These are phyloP conservation scores for Steromphala cineraria DNA, from an alignment of 2,888 invertebrate species.

Conservation along the genomic window DNA sequence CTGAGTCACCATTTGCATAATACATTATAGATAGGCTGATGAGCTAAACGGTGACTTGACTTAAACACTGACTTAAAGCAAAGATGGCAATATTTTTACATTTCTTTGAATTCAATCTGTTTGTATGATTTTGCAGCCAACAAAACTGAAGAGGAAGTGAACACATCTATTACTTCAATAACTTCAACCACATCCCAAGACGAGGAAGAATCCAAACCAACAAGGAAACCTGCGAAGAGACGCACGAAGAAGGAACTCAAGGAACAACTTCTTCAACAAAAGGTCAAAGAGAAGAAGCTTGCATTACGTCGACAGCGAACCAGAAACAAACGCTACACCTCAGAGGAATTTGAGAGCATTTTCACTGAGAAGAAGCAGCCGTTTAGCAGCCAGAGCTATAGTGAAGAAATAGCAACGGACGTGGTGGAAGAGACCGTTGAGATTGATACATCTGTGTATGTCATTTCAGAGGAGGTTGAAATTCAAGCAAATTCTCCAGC, in stretches of 20 bases:
- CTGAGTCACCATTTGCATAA: too few species aligned
- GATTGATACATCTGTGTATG: conserved; percentile 40
- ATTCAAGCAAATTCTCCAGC: conserved; percentile 30
- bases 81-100: too few species aligned
- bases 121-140: background rate
- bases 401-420: conserved; percentile 44
- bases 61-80: too few species aligned
- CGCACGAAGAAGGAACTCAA: conserved; percentile 71
- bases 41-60: too few species aligned
- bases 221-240: conserved; percentile 34
- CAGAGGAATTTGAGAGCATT: conserved; percentile 74
- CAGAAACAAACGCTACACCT: conserved; percentile 72
- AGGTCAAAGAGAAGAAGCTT: conserved; percentile 69
- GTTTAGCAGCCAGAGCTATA: conserved; percentile 50
- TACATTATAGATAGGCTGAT: too few species aligned
- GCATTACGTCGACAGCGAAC: conserved; percentile 72
- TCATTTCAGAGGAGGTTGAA: conserved; percentile 27
- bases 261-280: conserved; percentile 70
- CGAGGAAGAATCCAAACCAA: conserved; percentile 23
- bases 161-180: background rate
- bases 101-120: too few species aligned
- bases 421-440: conserved; percentile 47
- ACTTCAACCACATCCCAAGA: conserved; percentile 20
- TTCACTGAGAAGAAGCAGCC: conserved; percentile 62
- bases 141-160: conserved; percentile 25